Evolutionary conservation across 2,888 invertebrate genomes (phyloP).

Genomic region (Imbricaverruca yamaguchii): DNA sequence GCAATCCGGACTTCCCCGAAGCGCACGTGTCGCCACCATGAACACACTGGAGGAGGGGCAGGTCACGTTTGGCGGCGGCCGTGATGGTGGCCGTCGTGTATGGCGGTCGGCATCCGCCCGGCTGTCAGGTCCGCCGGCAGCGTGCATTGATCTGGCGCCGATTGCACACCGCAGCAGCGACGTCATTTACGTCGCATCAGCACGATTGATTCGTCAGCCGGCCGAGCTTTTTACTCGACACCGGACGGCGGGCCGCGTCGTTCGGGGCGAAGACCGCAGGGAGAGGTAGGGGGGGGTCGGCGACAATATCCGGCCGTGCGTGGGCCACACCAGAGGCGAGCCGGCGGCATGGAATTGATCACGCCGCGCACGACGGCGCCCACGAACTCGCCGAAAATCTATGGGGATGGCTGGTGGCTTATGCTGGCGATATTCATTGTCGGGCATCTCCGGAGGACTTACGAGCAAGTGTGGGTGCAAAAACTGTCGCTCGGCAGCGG

Average conservation of each 20-base stretch:
- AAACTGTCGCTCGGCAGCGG: not conserved
- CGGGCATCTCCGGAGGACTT: not conserved
- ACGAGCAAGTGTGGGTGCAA: not conserved
- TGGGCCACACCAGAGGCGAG: too few species aligned
- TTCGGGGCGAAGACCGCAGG: too few species aligned
- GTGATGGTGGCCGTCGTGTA: too few species aligned
- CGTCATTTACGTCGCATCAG: not conserved
- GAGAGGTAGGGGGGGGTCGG: too few species aligned
- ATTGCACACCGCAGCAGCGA: not conserved
- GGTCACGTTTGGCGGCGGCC: too few species aligned
- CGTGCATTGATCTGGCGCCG: not conserved
- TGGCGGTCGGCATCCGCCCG: too few species aligned
- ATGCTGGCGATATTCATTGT: not conserved
- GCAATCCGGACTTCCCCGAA: too few species aligned
- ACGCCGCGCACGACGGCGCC: not conserved
- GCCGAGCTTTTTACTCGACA: not conserved
- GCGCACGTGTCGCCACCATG: too few species aligned
- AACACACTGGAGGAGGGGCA: too few species aligned
- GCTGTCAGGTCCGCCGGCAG: too few species aligned
- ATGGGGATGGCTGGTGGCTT: not conserved
- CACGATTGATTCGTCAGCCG: slow-evolving; percentile 2
- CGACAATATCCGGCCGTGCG: too few species aligned
- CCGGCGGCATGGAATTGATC: not conserved
- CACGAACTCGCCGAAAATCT: not conserved
- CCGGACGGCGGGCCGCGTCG: not conserved